Conservation (phyloP, 2,888 invertebrate genomes). For the Copidosoma aretas region DNA sequence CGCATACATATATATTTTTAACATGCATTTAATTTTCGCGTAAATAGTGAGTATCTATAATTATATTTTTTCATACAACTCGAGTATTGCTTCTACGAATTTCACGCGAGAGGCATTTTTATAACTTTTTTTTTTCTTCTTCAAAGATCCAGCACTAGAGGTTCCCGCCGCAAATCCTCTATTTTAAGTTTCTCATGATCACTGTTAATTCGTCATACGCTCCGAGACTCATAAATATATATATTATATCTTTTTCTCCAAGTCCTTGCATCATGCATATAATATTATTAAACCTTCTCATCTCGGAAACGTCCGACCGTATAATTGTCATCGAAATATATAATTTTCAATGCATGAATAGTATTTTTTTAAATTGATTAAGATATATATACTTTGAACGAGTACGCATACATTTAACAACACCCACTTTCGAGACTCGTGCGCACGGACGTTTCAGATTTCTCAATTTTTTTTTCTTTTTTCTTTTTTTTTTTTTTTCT, state of each 20-base stretch:
- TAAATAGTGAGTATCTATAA: constrained; percentile 31
- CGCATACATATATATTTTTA: constrained; percentile 28
- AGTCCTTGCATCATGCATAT: no score
- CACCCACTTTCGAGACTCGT: constrained; percentile 39
- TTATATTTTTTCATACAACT: constrained; percentile 33
- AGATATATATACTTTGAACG: neutral
- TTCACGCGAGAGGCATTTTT: constrained; percentile 27
- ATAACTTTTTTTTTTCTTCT: constrained; percentile 20
- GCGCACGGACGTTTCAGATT: constrained; percentile 34
- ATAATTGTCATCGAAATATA: constrained; percentile 15
- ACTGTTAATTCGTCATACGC: constrained; percentile 28
- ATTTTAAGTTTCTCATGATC: constrained; percentile 38
- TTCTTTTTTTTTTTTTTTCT: constrained; percentile 11
- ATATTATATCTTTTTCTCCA: neutral
- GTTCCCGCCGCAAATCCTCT: constrained; percentile 54
- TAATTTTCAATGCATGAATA: constrained; percentile 8
- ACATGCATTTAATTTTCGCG: constrained; percentile 8
- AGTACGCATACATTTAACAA: constrained; percentile 6
- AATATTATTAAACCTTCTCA: no score
- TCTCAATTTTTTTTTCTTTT: constrained; percentile 14
- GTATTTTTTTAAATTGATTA: constrained; percentile 6
- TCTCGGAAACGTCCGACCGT: neutral
- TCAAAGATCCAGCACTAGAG: constrained; percentile 39
- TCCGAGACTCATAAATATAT: neutral
- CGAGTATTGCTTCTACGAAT: constrained; percentile 54